A percentile compares a stretch with the other conserved stretches of the same genome.
Evolutionary conservation across 2,888 invertebrate species (phyloP).

Genomic region (Clanis bilineata): DNA sequence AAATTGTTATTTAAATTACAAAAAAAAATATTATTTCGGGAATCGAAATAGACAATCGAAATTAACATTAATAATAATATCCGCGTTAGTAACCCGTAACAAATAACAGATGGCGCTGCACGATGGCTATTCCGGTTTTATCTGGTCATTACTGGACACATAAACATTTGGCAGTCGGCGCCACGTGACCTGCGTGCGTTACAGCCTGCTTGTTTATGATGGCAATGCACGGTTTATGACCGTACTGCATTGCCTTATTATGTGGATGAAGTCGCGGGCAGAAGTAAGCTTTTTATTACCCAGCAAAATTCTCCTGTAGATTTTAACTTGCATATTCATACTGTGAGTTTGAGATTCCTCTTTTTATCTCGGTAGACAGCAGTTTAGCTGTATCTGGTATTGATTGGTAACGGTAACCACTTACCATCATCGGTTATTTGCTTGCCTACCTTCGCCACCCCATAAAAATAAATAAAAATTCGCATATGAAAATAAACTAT

Average conservation of each 20-base stretch:
- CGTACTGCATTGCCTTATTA: background rate
- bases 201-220: conserved; percentile 3
- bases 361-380: too few relatives aligned
- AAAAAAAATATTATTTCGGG: background rate
- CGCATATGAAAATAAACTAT: too few relatives aligned
- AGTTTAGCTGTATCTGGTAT: too few relatives aligned
- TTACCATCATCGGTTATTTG: too few relatives aligned
- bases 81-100: background rate
- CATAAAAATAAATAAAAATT: too few relatives aligned
- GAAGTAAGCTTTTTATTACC: background rate
- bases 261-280: background rate
- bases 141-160: conserved; percentile 14
- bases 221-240: background rate
- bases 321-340: too few relatives aligned
- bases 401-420: too few relatives aligned
- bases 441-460: too few relatives aligned
- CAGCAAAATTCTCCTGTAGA: too few relatives aligned
- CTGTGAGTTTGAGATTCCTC: too few relatives aligned
- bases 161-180: conserved; percentile 13
- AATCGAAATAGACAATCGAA: background rate
- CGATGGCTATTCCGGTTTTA: conserved; percentile 9
- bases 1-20: too few relatives aligned
- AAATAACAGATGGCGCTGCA: conserved; percentile 8
- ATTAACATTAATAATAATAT: background rate
- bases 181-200: conserved; percentile 8